Base-by-base conservation (phyloP, 2,113 vertebrate species). In the Chaenogobius annularis region DNA sequence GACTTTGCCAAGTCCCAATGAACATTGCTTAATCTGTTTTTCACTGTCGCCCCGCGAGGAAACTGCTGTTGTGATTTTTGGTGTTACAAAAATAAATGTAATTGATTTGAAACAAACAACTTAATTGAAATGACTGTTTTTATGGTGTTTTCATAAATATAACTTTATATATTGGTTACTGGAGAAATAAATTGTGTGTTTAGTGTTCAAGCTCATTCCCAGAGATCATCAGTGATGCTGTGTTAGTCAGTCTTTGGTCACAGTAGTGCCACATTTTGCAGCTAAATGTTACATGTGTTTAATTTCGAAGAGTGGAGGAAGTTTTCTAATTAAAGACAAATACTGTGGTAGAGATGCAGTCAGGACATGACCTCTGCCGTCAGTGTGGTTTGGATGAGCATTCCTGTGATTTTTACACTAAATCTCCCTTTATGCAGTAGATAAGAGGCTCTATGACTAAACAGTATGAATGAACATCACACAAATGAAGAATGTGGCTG, bases 231-330 rank as follows among this genome's bases (percentile, higher is more conserved):
- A 20, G 47, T 11, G 15, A 71, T 19, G 54, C 58, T 47, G 20
- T 44, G 37, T 26, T 62, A 47, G 11, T 66, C 58, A 81, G 68
- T 26, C 19, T 26, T 15, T 48, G 26, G 31, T 20, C 66, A 78
- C 70, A 20, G 0, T 65, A 64, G 77, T 83, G 90, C 70, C 68
- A 89, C 85, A 92, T 90, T 90, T 83, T 81, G 17, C 80, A 73
- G 66, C 17, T 58, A n/a, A 20, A 50, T 2, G 80, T 23, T 12
- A 81, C 22, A 47, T 46, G 47, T 55, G 44, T 79, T 19, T 70
- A 23, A 20, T 55, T 47, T 35, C 9, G 35, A n/a, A 19, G 61
- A 43, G 35, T n/a, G 17, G 31, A n/a, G 35, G 61, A 40, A 61
- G 17, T 63, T 63, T 63, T 43, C 9, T 37, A 63, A 63, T 63